Conservation (phyloP, 2,888 invertebrate genomes). For the Lepas anatifera region DNA sequence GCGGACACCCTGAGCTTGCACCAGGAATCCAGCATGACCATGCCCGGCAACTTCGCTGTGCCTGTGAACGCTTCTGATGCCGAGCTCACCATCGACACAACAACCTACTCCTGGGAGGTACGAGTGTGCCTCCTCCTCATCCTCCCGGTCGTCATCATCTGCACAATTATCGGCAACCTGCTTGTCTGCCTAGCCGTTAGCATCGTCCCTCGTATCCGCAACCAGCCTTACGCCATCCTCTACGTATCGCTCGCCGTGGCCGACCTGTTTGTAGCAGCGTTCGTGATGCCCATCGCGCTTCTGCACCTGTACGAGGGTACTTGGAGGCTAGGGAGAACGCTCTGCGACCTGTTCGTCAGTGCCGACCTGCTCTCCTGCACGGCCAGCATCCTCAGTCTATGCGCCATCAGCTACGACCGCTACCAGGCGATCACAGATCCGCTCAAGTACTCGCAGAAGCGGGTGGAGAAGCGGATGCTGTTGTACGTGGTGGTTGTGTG, state of each 20-base stretch:
- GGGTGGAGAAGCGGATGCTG: conserved; percentile 69
- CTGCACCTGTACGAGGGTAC: conserved; percentile 93
- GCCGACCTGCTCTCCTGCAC: conserved; percentile 99
- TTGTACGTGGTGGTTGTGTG: conserved; percentile 82
- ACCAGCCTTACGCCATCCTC: conserved; percentile 81
- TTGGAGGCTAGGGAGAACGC: conserved; percentile 92
- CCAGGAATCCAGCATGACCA: no score
- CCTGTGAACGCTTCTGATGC: no score
- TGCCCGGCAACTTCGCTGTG: no score
- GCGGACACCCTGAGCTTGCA: no score
- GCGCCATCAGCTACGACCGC: conserved; percentile 93
- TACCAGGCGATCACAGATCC: conserved; percentile 60
- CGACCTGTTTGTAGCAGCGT: conserved; percentile 88
- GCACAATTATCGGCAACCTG: conserved; percentile 89
- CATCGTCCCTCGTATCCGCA: conserved; percentile 80
- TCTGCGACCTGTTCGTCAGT: conserved; percentile 97
- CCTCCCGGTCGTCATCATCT: conserved; percentile 76
- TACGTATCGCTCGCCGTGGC: conserved; percentile 93
- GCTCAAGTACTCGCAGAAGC: conserved; percentile 71
- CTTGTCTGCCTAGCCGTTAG: conserved; percentile 95
- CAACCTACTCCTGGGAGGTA: background rate
- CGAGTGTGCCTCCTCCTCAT: conserved; percentile 50
- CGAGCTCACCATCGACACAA: background rate
- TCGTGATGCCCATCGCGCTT: conserved; percentile 98
- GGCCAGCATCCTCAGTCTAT: conserved; percentile 94